Conservation (phyloP, 2,797 vertebrate genomes). For the Pagetopsis macropterus region DNA sequence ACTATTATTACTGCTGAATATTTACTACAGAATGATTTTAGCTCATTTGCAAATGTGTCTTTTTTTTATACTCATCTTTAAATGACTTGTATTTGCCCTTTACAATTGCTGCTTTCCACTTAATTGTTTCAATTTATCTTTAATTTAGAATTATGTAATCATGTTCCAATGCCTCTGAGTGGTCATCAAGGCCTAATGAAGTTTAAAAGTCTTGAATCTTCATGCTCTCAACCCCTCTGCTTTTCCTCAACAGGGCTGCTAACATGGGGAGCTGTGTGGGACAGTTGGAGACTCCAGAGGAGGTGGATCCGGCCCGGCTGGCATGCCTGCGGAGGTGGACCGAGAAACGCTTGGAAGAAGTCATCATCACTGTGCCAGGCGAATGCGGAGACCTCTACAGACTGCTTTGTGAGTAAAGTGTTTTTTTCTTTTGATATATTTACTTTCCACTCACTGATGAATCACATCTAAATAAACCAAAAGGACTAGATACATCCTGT, state of each 20-base stretch:
- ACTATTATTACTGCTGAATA: neutral
- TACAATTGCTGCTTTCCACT: neutral
- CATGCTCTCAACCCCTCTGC: neutral
- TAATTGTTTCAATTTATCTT: neutral
- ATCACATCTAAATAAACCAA: conserved; percentile 22
- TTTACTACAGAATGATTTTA: neutral
- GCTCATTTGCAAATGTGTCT: neutral
- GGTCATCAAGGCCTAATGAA: neutral
- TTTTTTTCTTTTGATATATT: neutral
- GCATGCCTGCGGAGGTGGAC: conserved; percentile 80
- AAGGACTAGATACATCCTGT: conserved; percentile 1
- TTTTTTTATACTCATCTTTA: neutral
- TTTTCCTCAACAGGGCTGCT: conserved; percentile 53
- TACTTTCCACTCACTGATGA: conserved; percentile 1
- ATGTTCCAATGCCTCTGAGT: too few species aligned
- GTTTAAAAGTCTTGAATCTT: neutral
- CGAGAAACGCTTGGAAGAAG: conserved; percentile 71
- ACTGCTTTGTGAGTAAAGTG: conserved; percentile 78
- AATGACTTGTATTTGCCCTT: too few species aligned
- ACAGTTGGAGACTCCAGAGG: conserved; percentile 64
- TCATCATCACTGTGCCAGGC: conserved; percentile 68
- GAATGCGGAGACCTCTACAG: conserved; percentile 78
- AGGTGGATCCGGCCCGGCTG: conserved; percentile 73
- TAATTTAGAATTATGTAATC: neutral
- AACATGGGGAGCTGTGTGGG: conserved; percentile 45